A percentile compares a stretch with the other conserved stretches of the same genome.
Conservation (phyloP, 2,113 vertebrate genomes). For the Clarias batrachus region DNA sequence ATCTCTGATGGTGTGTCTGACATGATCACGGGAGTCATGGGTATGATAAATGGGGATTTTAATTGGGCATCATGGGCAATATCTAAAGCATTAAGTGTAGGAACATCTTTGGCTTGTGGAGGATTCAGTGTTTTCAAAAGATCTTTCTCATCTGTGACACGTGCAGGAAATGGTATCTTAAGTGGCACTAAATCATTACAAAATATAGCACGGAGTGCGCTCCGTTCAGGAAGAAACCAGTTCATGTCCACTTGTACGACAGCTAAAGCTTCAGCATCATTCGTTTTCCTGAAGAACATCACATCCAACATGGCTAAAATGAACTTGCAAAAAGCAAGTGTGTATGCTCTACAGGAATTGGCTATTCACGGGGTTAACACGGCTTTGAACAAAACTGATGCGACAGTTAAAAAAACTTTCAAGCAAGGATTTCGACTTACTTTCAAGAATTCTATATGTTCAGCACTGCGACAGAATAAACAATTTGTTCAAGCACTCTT, state of each 20-base stretch:
- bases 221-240: constrained; percentile 33
- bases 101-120: constrained; percentile 33
- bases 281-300: background rate
- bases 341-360: constrained; percentile 37
- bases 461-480: constrained; percentile 29
- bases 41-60: constrained; percentile 49
- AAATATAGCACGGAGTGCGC: background rate
- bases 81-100: constrained; percentile 38
- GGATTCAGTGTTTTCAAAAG: constrained; percentile 32
- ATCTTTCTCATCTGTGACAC: background rate
- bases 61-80: constrained; percentile 51
- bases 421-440: background rate
- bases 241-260: constrained; percentile 4
- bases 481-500: background rate
- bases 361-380: constrained; percentile 16
- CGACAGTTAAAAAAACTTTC: background rate
- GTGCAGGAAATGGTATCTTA: background rate
- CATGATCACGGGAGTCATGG: constrained; percentile 43
- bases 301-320: background rate
- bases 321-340: constrained; percentile 25
- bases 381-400: constrained; percentile 35
- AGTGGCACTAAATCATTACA: constrained; percentile 36
- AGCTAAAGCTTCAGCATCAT: background rate
- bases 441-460: constrained; percentile 1
- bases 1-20: constrained; percentile 51